A percentile compares a stretch with the other conserved stretches of the same genome.
Conservation (phyloP, 2,113 vertebrate species). For the Eubucco bourcierii region DNA sequence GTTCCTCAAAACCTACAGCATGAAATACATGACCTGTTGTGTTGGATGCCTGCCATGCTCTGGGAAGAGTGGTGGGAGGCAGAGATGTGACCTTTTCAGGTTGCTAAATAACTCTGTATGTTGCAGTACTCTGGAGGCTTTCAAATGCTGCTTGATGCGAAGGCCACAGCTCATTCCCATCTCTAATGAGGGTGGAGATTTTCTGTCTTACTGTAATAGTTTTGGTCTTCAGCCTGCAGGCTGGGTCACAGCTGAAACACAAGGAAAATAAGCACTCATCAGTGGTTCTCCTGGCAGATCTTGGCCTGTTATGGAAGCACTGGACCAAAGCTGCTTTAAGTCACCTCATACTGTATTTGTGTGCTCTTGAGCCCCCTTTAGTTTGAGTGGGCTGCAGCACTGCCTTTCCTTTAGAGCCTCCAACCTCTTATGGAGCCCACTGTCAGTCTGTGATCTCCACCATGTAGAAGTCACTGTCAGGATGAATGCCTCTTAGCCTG, state of each 20-base stretch:
- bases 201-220: not conserved
- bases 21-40: not conserved
- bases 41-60: conserved; percentile 10
- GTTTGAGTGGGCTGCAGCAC: not conserved
- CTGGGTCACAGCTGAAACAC: not conserved
- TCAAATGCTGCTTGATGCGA: conserved; percentile 16
- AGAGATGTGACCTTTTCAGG: conserved; percentile 56
- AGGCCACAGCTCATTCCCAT: conserved; percentile 46
- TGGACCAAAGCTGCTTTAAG: not conserved
- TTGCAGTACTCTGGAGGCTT: conserved; percentile 26
- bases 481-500: not conserved
- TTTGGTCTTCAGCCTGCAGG: not conserved
- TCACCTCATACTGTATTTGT: not conserved
- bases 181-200: conserved; percentile 4
- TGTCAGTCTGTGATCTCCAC: not conserved
- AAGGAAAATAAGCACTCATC: not conserved
- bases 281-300: not conserved
- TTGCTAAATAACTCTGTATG: conserved; percentile 30
- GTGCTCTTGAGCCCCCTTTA: not conserved
- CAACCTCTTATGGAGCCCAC: not conserved
- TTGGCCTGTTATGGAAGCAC: not conserved
- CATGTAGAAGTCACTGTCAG: not conserved
- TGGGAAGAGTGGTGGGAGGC: conserved; percentile 13
- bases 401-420: not conserved
- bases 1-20: not conserved